Evolutionary conservation across 2,113 vertebrate genomes (phyloP).

Genomic region (Hippopotamus amphibius): DNA sequence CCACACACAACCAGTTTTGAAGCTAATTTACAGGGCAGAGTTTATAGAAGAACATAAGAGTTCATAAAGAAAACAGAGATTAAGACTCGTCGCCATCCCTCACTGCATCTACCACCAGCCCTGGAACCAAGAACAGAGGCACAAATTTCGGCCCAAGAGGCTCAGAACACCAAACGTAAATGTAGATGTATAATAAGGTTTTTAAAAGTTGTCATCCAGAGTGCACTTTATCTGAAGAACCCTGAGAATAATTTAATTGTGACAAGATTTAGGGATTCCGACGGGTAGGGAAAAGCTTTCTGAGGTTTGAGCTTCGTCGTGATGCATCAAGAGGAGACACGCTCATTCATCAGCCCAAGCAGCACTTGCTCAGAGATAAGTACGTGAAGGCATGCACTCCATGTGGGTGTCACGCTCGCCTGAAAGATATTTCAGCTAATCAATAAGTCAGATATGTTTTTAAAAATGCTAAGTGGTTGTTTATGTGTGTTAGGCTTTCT

Average conservation of each 20-base stretch:
- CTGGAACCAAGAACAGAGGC: background rate
- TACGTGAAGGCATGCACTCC: background rate
- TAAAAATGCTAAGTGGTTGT: slow-evolving; percentile 75
- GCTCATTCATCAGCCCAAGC: slow-evolving; percentile 57
- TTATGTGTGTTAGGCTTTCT: slow-evolving; percentile 66
- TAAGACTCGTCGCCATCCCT: background rate
- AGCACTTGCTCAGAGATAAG: slow-evolving; percentile 43
- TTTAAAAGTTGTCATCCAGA: slow-evolving; percentile 35
- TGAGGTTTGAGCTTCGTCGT: background rate
- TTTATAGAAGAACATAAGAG: background rate
- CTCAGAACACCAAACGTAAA: background rate
- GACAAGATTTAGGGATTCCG: slow-evolving; percentile 44
- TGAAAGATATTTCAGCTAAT: slow-evolving; percentile 61
- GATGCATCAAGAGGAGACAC: background rate
- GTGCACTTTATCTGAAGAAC: slow-evolving; percentile 62
- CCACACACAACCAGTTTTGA: background rate
- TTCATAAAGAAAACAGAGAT: slow-evolving; percentile 35
- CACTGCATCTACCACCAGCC: background rate
- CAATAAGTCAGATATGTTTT: slow-evolving; percentile 73
- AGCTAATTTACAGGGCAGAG: background rate
- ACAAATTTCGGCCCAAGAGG: background rate
- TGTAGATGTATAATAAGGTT: background rate
- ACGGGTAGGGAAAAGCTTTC: slow-evolving; percentile 21
- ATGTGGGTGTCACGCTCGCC: background rate
- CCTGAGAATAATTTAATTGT: slow-evolving; percentile 39